These are phyloP conservation scores for Colletes collaris DNA, from an alignment of 2,888 invertebrate genomes.

Conservation along the genomic window DNA sequence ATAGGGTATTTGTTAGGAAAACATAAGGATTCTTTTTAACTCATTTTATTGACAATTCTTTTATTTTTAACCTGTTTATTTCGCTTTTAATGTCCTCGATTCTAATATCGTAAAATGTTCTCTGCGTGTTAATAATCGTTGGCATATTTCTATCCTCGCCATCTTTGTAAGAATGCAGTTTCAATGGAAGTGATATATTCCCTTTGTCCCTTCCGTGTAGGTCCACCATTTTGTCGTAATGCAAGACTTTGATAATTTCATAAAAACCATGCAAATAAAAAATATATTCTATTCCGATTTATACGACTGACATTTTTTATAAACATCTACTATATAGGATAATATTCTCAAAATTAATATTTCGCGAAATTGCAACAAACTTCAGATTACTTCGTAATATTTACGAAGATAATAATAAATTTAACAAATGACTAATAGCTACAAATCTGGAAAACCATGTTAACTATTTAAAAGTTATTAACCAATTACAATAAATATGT, in stretches of 20 bases:
- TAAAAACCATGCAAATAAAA: background rate
- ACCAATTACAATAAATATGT: no score
- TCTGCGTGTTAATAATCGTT: constrained; percentile 75
- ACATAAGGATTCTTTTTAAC: background rate
- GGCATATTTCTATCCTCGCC: constrained; percentile 33
- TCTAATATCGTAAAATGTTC: constrained; percentile 69
- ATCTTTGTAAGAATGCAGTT: constrained; percentile 67
- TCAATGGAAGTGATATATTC: constrained; percentile 64
- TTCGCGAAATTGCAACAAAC: background rate
- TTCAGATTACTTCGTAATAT: background rate
- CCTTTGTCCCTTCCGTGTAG: constrained; percentile 55
- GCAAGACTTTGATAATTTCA: background rate
- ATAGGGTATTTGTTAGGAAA: background rate
- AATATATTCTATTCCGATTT: background rate
- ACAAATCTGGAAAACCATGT: background rate
- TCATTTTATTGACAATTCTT: background rate
- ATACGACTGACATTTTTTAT: background rate
- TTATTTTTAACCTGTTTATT: constrained; percentile 69
- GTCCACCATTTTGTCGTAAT: constrained; percentile 63
- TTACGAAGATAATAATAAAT: background rate
- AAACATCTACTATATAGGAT: background rate
- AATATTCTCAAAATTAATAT: constrained; percentile 3
- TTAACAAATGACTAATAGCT: no score
- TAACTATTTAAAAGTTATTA: background rate
- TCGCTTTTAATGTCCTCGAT: constrained; percentile 68